Evolutionary conservation across 2,113 vertebrate species (phyloP), one percentile per base, ranked within the genome.

Genomic region (Anthoscopus minutus): DNA sequence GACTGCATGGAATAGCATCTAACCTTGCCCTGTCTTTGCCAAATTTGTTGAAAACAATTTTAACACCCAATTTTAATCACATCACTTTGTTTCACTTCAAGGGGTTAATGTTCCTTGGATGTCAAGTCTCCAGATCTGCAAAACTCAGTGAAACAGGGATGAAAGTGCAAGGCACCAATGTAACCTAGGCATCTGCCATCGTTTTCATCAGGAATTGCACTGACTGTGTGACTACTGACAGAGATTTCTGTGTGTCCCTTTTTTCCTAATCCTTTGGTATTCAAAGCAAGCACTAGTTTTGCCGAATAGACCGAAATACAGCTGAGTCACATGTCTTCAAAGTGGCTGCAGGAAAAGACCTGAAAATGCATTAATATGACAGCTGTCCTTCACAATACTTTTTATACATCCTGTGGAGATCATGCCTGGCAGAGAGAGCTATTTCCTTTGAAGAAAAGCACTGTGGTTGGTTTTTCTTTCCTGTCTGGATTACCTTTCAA

Each of bases 251-350:
- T 88, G 58, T 85, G 24, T 88, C 57, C 87, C 20, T 35, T 28
- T 71, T 48, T 88, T 86, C 73, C 35, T 21, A 18, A 19, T 4
- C 74, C 73, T 94, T 91, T 95, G 84, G 69, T 91, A 93, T 84
- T 95, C 94, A 96, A 92, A 95, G 76, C 76, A 93, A 96, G 92
- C 57, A 78, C 69, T 71, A 51, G 28, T 78, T 95, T 87, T 85
- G 50, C 66, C 53, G 28, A 94, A 93, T 42, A 69, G 88, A 95
- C 89, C 85, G 89, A 66, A 92, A 80, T 71, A 94, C 61, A 65
- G 47, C 94, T 94, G 95, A 85, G 74, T 90, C 79, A 81, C 95
- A 72, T 86, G 74, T 80, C 83, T 82, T 86, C 86, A 85, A 92
- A 96, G 84, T 94, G 86, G 90, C 93, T 95, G 80, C 79, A 88